Base-by-base conservation (phyloP, 2,888 invertebrate genomes). In the Aradus depressus region DNA sequence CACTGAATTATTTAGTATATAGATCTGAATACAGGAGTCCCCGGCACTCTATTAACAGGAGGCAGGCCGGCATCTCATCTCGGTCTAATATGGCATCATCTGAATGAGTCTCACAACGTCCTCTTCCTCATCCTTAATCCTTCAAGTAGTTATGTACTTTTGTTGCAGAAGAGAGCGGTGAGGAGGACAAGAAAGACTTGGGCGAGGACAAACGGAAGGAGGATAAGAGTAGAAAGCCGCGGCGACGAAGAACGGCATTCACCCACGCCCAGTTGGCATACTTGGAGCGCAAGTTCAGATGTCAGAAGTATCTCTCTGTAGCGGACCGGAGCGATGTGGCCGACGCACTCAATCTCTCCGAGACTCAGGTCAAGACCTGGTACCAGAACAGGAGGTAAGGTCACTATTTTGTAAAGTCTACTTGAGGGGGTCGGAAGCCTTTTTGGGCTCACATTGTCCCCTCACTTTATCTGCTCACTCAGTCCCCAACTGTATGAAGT, bases 301-400 rank as follows among this genome's bases (percentile, higher is more conserved):
- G 89, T 62, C 92, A 92, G 69, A 93, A 93, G 70, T 93, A 93
- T 70, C 71, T 93, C 54, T 90, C 89, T 55, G 92, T 93, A 5
- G 90, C 91, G 0, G 93, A 93, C 65, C 74, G 93, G 32, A 89
- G 90, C 51, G 90, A 91, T 66, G 91, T 93, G 0, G 92, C 93
- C 0, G 90, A 91, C 63, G 82, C 88, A 0, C 73, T 93, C 21
- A 87, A 83, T 63, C 73, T 93, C 22, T 86, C 89, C 28, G 93
- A 93, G 70, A 93, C 92, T 0, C 93, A 93, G 63, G 91, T 93
- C 47, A 93, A 93, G 71, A 93, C 93, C 2, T 93, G 93, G 62
- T 62, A 63, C 49, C 63, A 63, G 52, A 63, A 63, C 51, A 55
- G 63, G 38, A 61, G 63, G 63, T 63, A 21, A 34, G 54, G n/a